Percentiles rank a stretch among this genome's conserved stretches.
Conservation (phyloP, 2,888 invertebrate species). For the Pristionchus arcanus region DNA sequence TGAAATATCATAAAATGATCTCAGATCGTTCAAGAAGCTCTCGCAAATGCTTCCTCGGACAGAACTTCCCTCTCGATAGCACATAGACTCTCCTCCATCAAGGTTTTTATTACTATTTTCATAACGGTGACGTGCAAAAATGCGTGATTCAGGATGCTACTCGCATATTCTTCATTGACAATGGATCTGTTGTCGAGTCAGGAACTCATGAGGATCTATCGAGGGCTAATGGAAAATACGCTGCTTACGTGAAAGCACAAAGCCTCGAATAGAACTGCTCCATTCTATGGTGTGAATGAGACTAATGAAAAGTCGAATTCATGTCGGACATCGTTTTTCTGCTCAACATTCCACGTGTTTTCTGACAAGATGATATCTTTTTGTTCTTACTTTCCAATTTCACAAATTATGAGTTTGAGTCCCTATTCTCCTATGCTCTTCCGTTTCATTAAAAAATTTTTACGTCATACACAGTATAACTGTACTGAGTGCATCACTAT, state of each 20-base stretch:
- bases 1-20: neutral
- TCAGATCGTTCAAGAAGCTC: neutral
- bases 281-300: too few relatives aligned
- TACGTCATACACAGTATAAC: too few relatives aligned
- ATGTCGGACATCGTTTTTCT: neutral
- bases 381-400: neutral
- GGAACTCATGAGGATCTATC: constrained; percentile 41
- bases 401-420: too few relatives aligned
- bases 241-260: constrained; percentile 27
- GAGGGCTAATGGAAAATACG: neutral
- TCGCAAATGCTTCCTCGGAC: neutral
- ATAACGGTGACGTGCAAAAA: neutral
- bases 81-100: constrained; percentile 27
- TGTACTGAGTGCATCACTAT: too few relatives aligned
- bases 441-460: too few relatives aligned
- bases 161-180: constrained; percentile 45
- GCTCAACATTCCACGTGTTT: neutral
- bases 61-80: constrained; percentile 28
- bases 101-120: neutral
- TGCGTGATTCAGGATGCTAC: neutral
- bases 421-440: too few relatives aligned
- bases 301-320: neutral
- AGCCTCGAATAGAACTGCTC: constrained; percentile 57
- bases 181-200: constrained; percentile 6
- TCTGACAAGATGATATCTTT: neutral